Percentiles rank a stretch among this genome's conserved stretches.
These are phyloP conservation scores for Enteromius treurensis DNA, from an alignment of 2,797 vertebrate species.

Conservation along the genomic window DNA sequence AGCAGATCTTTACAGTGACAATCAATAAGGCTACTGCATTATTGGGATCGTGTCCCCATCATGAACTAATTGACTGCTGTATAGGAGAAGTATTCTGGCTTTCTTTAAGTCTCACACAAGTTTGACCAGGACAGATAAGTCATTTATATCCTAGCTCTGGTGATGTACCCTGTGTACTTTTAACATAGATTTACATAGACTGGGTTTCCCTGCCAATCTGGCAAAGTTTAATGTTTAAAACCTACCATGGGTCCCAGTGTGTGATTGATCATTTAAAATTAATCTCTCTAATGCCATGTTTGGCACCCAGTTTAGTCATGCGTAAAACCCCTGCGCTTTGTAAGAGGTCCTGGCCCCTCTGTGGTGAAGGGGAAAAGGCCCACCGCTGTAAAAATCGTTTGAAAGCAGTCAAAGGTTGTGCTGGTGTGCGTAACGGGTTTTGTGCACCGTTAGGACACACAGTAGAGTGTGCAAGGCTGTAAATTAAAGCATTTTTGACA, in stretches of 20 bases:
- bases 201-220: slow-evolving; percentile 22
- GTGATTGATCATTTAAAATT: slow-evolving; percentile 40
- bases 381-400: slow-evolving; percentile 22
- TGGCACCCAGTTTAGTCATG: slow-evolving; percentile 23
- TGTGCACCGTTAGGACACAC: slow-evolving; percentile 20
- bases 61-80: slow-evolving; percentile 24
- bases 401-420: slow-evolving; percentile 30
- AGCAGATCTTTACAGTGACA: slow-evolving; percentile 21
- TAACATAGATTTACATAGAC: slow-evolving; percentile 17
- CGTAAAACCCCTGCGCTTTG: slow-evolving; percentile 4
- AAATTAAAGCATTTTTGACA: slow-evolving; percentile 25
- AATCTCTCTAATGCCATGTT: slow-evolving; percentile 21
- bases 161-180: slow-evolving; percentile 19
- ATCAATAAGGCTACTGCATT: slow-evolving; percentile 35
- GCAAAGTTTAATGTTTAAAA: slow-evolving; percentile 3
- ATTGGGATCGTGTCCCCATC: not conserved
- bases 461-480: slow-evolving; percentile 30
- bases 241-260: not conserved
- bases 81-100: slow-evolving; percentile 16
- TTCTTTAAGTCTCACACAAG: not conserved
- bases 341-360: slow-evolving; percentile 8
- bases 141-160: not conserved
- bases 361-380: slow-evolving; percentile 31
- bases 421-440: not conserved
- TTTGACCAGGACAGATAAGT: slow-evolving; percentile 10